Percentiles rank a stretch among this genome's conserved stretches.
Conservation (phyloP, 2,113 vertebrate species). For the Prinia subflava region DNA sequence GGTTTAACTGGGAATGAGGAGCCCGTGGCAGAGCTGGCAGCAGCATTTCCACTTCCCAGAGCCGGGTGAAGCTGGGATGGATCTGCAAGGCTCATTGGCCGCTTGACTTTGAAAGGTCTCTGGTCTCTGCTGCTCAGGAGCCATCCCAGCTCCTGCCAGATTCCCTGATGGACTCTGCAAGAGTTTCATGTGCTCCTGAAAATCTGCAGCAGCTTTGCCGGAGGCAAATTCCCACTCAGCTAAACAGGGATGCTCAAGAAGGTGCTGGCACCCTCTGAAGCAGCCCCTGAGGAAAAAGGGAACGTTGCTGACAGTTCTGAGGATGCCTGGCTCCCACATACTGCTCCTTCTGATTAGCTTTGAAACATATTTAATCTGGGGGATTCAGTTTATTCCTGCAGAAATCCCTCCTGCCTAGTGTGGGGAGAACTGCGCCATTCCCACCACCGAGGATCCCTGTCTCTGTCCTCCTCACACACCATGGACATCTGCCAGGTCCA, state of each 20-base stretch:
- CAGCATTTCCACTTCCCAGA: neutral
- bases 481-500: rapidly evolving
- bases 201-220: neutral
- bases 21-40: neutral
- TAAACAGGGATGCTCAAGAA: neutral
- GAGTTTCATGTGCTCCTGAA: neutral
- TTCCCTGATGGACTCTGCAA: neutral
- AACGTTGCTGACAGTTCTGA: constrained; percentile 17
- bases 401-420: neutral
- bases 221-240: neutral
- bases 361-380: neutral
- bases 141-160: neutral
- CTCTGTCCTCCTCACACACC: neutral
- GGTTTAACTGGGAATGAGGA: neutral
- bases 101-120: neutral
- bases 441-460: rapidly evolving
- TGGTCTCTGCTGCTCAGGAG: neutral
- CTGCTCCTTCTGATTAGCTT: neutral
- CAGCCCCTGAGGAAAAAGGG: neutral
- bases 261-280: constrained; percentile 16
- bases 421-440: neutral
- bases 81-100: neutral
- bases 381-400: neutral
- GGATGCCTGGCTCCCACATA: constrained; percentile 13
- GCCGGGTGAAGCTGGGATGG: neutral